Base-by-base conservation (phyloP, 2,797 vertebrate genomes). In the Halcyon leucocephala region DNA sequence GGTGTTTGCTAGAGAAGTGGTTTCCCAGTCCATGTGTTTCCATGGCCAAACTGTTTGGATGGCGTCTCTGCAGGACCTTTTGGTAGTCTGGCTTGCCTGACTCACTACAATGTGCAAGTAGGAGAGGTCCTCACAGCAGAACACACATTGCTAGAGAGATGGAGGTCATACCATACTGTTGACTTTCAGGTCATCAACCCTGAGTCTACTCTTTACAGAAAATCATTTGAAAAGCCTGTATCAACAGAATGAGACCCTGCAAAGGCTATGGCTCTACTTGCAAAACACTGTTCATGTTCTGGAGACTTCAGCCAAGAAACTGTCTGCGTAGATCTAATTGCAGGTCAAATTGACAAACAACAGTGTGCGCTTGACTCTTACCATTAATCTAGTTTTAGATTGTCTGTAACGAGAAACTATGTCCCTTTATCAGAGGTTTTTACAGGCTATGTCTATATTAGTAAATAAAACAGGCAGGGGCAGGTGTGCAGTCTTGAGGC, bases 251-350 rank as follows among this genome's bases (percentile, higher is more conserved):
- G 33, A 46, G 22, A 52, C 29, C 12, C 33, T 6, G 58, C 14
- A 78, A 83, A 76, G 24, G 10, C 64, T 78, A 7, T 22, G 6
- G 31, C 39, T 80, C 33, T 42, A 33, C 57, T 76, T 79, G 33
- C 14, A 55, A 74, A 84, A 69, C 0, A 1, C 42, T 69, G 33
- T 37, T 78, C 37, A 10, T 46, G 33, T 74, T 41, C 54, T 54
- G 33, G 64, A 93, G 72, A 65, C 52, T 90, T 72, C 58, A 95
- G 88, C 93, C 93, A 94, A 87, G 81, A 87, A 95, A 76, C 86
- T 72, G 74, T 83, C 76, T 71, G 12, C 61, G 55, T 69, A 58
- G 54, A 76, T 90, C 77, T 95, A 91, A 91, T 91, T 95, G 80
- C 82, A 81, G 62, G 90, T 93, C 90, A 89, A 86, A 91, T 31